Evolutionary conservation across 2,797 vertebrate genomes (phyloP), one percentile per base, ranked within the genome.

Genomic region (Paratrypauchen microcephalus): DNA sequence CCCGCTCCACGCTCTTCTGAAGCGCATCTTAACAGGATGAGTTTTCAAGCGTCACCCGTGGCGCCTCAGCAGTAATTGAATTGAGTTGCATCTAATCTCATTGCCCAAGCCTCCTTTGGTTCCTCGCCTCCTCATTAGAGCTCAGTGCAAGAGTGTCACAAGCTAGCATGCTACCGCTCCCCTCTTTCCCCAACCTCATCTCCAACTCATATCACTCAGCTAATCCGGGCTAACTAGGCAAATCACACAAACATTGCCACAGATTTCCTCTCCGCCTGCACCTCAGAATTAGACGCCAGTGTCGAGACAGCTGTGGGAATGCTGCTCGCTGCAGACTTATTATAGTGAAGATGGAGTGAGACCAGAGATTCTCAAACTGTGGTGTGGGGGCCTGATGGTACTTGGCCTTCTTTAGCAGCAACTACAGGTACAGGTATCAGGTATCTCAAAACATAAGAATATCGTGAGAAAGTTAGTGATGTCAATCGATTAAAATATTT

Each of bases 11-110:
- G 58, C 58, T 86, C 86, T 63, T 87, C 73, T 84, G 85, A 91
- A 89, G 82, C 76, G 77, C 87, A 92, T 93, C 89, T 91, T 92
- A 93, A 94, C 90, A 91, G 89, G 92, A 93, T 93, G 90, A 93
- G 88, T 92, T 92, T 89, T 92, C 92, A 91, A 92, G 90, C 87
- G 68, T 92, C 91, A 93, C 90, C 91, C 91, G 79, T 91, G 84
- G 92, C 84, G 89, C 89, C 87, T 92, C 88, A 85, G 89, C 82
- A 74, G 84, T 94, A 93, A 93, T 93, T 93, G 90, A 92, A 93
- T 94, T 92, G 88, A 92, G 88, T 92, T 92, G 91, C 90, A 92
- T 94, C 91, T 93, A 93, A 94, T 93, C 92, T 93, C 79, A 88
- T 92, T 91, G 89, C 84, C 86, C 84, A 75, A 83, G 36, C 58